Evolutionary conservation across 1,140 invertebrate species (phyloP).

Genomic region (Parasteatoda tepidariorum): DNA sequence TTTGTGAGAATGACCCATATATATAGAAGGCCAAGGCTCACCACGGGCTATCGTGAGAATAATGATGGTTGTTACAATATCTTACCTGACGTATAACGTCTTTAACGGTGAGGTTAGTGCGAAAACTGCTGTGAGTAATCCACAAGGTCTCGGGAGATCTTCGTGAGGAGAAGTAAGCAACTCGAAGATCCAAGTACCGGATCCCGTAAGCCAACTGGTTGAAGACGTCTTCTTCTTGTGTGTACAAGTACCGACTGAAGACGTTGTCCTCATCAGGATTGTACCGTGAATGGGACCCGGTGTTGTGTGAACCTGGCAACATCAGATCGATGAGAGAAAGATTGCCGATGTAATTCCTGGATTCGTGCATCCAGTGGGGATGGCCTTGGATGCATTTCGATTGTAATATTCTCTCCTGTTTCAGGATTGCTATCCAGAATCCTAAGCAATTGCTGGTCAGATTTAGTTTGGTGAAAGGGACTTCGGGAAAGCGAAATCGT

Average conservation of each 20-base stretch:
- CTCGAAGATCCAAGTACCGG: slow-evolving; percentile 65
- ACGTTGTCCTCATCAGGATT: slow-evolving; percentile 71
- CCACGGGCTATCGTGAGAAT: too few species aligned
- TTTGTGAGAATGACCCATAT: too few species aligned
- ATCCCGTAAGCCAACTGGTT: slow-evolving; percentile 65
- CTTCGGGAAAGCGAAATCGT: slow-evolving; percentile 52
- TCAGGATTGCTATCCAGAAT: slow-evolving; percentile 71
- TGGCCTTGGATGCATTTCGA: slow-evolving; percentile 74
- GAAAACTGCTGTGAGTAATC: slow-evolving; percentile 67
- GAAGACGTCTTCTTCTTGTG: slow-evolving; percentile 64
- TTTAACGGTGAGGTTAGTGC: slow-evolving; percentile 60
- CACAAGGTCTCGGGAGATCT: slow-evolving; percentile 62
- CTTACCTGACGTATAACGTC: slow-evolving; percentile 62
- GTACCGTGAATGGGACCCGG: slow-evolving; percentile 73
- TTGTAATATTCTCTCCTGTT: slow-evolving; percentile 69
- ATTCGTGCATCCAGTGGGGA: slow-evolving; percentile 66
- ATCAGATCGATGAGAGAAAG: slow-evolving; percentile 73
- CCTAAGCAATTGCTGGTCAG: slow-evolving; percentile 65
- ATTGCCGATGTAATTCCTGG: slow-evolving; percentile 66
- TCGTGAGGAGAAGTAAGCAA: slow-evolving; percentile 47
- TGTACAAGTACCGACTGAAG: slow-evolving; percentile 68
- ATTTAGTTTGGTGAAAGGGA: slow-evolving; percentile 36
- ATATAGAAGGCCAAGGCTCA: too few species aligned
- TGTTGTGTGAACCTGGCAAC: slow-evolving; percentile 79
- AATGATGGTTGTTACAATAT: too few species aligned